These are phyloP conservation scores for Lophius americanus DNA, from an alignment of 2,797 vertebrate species.

Conservation along the genomic window DNA sequence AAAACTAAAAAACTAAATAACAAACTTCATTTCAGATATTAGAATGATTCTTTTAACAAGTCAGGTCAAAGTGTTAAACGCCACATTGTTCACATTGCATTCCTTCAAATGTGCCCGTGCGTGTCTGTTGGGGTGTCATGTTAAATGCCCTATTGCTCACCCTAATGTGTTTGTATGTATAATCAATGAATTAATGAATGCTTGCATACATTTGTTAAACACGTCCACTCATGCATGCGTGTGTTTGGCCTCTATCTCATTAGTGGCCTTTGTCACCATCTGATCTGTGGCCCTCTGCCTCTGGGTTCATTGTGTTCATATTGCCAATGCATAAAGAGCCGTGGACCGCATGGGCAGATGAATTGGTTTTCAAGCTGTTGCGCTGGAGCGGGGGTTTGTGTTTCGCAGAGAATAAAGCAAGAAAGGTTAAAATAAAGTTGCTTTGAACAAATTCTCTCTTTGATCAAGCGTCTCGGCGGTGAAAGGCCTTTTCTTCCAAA, in stretches of 20 bases:
- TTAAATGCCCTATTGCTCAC: slow-evolving; percentile 39
- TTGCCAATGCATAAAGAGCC: slow-evolving; percentile 47
- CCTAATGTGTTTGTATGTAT: slow-evolving; percentile 22
- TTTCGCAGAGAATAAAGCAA: slow-evolving; percentile 43
- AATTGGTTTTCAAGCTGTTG: slow-evolving; percentile 25
- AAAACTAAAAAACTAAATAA: too few species aligned
- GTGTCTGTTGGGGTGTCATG: slow-evolving; percentile 10
- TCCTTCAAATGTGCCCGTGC: slow-evolving; percentile 5
- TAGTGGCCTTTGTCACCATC: slow-evolving; percentile 59
- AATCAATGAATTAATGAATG: slow-evolving; percentile 46
- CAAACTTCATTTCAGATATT: too few species aligned
- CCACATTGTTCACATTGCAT: slow-evolving; percentile 20
- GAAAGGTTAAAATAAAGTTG: slow-evolving; percentile 78
- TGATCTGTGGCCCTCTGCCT: slow-evolving; percentile 56
- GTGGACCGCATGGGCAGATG: slow-evolving; percentile 30
- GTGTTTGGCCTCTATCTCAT: slow-evolving; percentile 67
- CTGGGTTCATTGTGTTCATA: slow-evolving; percentile 52
- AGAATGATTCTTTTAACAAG: slow-evolving; percentile 1
- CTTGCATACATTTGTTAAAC: slow-evolving; percentile 49
- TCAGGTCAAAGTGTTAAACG: slow-evolving; percentile 15
- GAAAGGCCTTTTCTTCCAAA: slow-evolving; percentile 64
- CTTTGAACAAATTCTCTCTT: slow-evolving; percentile 80
- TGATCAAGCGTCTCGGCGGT: slow-evolving; percentile 66
- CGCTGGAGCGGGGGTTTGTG: not conserved
- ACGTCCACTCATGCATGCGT: slow-evolving; percentile 31